Conservation (phyloP, 2,888 invertebrate genomes). For the Cryptophagus acutangulus region DNA sequence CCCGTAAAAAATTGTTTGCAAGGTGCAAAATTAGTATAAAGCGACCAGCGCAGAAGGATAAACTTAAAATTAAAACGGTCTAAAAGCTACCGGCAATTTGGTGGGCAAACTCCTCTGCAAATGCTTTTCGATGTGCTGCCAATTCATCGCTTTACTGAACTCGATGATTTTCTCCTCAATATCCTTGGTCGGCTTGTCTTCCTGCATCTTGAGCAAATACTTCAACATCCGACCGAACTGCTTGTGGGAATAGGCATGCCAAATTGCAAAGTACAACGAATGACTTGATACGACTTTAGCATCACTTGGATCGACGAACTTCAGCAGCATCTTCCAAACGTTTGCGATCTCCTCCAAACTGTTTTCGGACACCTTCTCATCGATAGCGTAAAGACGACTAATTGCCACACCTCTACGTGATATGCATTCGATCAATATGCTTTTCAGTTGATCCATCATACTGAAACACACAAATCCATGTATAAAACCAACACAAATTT, state of each 20-base stretch:
- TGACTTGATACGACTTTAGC: conserved; percentile 51
- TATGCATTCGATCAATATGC: conserved; percentile 73
- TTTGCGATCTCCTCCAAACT: conserved; percentile 58
- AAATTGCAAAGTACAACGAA: conserved; percentile 69
- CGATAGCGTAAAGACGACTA: conserved; percentile 56
- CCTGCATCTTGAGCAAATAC: conserved; percentile 67
- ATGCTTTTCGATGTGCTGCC: conserved; percentile 61
- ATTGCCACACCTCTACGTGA: conserved; percentile 70
- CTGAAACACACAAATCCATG: too few species aligned
- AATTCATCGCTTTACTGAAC: conserved; percentile 62
- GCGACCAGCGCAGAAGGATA: too few species aligned
- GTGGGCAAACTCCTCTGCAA: conserved; percentile 57
- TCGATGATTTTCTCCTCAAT: conserved; percentile 64
- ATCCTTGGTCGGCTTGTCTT: conserved; percentile 75
- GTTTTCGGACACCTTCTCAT: conserved; percentile 40
- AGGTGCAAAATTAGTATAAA: too few species aligned
- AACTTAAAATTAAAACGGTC: conserved; percentile 69
- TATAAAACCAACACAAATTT: too few species aligned
- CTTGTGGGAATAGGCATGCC: conserved; percentile 73
- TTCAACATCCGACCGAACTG: conserved; percentile 82
- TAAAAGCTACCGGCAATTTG: conserved; percentile 64
- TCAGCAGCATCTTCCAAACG: conserved; percentile 66
- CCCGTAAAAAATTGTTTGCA: too few species aligned
- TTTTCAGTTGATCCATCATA: conserved; percentile 77
- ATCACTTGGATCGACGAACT: conserved; percentile 76